Percentiles rank a stretch among this genome's conserved stretches.
These are phyloP conservation scores for Pseudomyrmex concolor DNA, from an alignment of 1,140 invertebrate genomes.

Conservation along the genomic window DNA sequence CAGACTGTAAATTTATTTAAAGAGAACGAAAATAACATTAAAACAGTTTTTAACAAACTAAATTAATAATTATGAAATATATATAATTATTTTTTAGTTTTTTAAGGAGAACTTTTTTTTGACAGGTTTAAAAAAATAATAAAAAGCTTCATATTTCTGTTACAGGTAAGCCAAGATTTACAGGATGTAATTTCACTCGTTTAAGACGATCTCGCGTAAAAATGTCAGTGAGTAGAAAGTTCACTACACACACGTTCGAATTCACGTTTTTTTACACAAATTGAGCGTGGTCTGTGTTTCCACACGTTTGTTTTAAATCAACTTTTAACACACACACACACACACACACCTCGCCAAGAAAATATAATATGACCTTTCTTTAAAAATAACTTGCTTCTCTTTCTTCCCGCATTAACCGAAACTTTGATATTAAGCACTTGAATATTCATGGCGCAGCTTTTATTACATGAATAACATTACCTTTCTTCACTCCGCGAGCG, in stretches of 20 bases:
- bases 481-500: slow-evolving; percentile 53
- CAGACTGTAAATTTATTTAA: too few relatives aligned
- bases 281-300: background rate
- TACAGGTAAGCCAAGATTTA: slow-evolving; percentile 71
- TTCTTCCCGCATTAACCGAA: slow-evolving; percentile 57
- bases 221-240: slow-evolving; percentile 27
- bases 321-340: too few relatives aligned
- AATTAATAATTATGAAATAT: too few relatives aligned
- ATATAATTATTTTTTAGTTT: background rate
- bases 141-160: slow-evolving; percentile 63
- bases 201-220: background rate
- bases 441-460: slow-evolving; percentile 64
- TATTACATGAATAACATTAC: slow-evolving; percentile 68
- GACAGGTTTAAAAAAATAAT: background rate
- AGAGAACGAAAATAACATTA: too few relatives aligned
- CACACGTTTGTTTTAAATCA: background rate
- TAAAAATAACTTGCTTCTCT: slow-evolving; percentile 23
- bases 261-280: slow-evolving; percentile 1
- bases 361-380: slow-evolving; percentile 43
- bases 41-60: too few relatives aligned
- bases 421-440: slow-evolving; percentile 67
- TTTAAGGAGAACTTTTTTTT: background rate
- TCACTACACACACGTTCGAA: slow-evolving; percentile 33
- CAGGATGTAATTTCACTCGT: background rate
- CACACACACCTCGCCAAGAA: slow-evolving; percentile 24